A percentile compares a stretch with the other conserved stretches of the same genome.
phyloP scores from a whole-genome alignment of 2,797 vertebrate species.

The Pampus argenteus region DNA sequence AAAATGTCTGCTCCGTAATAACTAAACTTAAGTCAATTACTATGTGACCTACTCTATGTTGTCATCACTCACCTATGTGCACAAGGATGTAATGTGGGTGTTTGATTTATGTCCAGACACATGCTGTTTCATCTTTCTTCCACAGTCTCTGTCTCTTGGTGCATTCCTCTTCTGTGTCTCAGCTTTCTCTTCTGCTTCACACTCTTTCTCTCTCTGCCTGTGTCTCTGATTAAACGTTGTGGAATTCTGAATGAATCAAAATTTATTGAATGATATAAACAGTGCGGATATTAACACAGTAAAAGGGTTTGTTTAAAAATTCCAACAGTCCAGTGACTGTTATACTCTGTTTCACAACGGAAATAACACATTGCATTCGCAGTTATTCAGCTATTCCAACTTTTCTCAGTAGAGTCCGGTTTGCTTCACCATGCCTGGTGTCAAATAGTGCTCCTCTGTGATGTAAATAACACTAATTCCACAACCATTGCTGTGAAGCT shows the following conservation, averaged over 20 bases:
- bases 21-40: constrained; percentile 37
- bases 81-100: constrained; percentile 42
- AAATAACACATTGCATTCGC: constrained; percentile 20
- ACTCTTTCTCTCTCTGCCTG: constrained; percentile 15
- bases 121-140: constrained; percentile 51
- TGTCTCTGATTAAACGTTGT: constrained; percentile 50
- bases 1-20: constrained; percentile 24
- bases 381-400: constrained; percentile 4
- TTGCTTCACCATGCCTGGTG: constrained; percentile 25
- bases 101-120: constrained; percentile 69
- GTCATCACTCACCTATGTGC: constrained; percentile 57
- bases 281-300: constrained; percentile 29
- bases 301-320: constrained; percentile 54
- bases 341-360: constrained; percentile 43
- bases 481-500: constrained; percentile 23
- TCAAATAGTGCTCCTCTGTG: constrained; percentile 21
- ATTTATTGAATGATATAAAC: constrained; percentile 39
- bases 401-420: constrained; percentile 20
- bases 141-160: constrained; percentile 31
- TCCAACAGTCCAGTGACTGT: constrained; percentile 15
- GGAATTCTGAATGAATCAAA: constrained; percentile 43
- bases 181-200: constrained; percentile 31
- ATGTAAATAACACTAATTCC: constrained; percentile 21
- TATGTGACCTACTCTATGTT: constrained; percentile 39
- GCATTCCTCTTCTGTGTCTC: constrained; percentile 56